Evolutionary conservation across 2,888 invertebrate species (phyloP), one percentile per base, ranked within the genome.

Genomic region (Stenchaetothrips biformis): DNA sequence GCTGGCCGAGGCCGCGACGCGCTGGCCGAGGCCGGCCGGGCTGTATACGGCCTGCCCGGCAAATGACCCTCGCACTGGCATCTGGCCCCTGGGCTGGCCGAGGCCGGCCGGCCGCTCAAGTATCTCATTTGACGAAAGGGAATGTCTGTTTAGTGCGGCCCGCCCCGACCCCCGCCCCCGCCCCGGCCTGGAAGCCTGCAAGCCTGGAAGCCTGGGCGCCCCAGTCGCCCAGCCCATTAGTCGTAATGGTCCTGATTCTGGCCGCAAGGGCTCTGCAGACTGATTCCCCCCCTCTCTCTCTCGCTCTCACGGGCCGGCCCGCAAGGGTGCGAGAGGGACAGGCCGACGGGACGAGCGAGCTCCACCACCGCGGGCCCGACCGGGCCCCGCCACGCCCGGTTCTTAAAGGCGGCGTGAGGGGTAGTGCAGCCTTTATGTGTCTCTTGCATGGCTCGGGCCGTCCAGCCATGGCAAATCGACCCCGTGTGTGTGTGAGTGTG

Each of bases 221-320:
- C 53, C 53, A 13, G 53, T 9, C 53, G 16, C 13, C 59, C 53
- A 25, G 7, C 67, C 67, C 67, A 74, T 74, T 74, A 74, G 67
- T 74, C 67, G 67, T 21, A 74, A 74, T 74, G 67, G 67, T 74
- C 25, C 67, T 74, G 67, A 74, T 74, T 74, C 67, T 74, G 67
- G 67, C 67, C 67, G 67, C 67, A 74, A 74, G 67, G 67, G 25
- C 21, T 9, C 67, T 7, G 2, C 37, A 37, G 37, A 37, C 37
- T 37, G 37, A 37, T 59, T 59, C 59, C 53, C 53, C 62, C 62
- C 67, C 67, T 25, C 25, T 11, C 67, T 25, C 25, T 25, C 67
- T 53, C 13, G 21, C 67, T 25, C 67, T 21, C 37, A 37, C 37
- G 37, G 37, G 37, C 2, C 37, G 37, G 2, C 37, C 6, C 59